Base-by-base conservation (phyloP, 2,888 invertebrate genomes). In the Actias luna region DNA sequence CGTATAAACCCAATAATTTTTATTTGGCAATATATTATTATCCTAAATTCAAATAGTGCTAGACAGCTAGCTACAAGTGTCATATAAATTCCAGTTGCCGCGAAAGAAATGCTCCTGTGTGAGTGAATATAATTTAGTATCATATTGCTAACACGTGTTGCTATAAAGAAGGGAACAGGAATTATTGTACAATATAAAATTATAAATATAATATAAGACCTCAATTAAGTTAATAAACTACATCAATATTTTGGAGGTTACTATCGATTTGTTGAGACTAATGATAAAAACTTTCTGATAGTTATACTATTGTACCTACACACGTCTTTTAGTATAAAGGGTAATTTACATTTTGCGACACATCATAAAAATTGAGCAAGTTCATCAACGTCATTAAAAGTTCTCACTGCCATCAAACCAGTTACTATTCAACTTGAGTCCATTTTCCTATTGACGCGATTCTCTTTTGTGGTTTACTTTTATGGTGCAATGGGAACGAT, bases 371-470 rank as follows among this genome's bases (percentile, higher is more conserved):
- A 22, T 46, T 25, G 12, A 46, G 46, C 22, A 46, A 52, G 27
- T 27, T 25, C 22, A 42, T 31, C 52, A 29, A 18, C 61, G 27
- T 39, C 55, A 55, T 39, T 57, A 42, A 61, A 61, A 29, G 31
- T 61, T 27, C 39, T 57, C 55, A 61, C 55, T 22, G 22, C 29
- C 18, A 39, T 42, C 36, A 42, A 58, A 61, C 57, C 42, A 57
- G 61, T 58, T 61, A 57, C 58, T 42, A 22, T 18, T 42, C 31
- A 39, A 58, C 29, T 42, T 58, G 42, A 18, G 42, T 39, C 42
- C 31, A 61, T 61, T 61, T 42, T 58, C 61, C 57, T 61, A 57
- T 61, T 61, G 61, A 27, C 18, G 31, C 22, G 22, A 42, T 33
- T 42, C 42, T 31, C 22, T 29, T 42, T 58, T 58, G 42, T 58